Base-by-base conservation (phyloP, 2,113 vertebrate species). In the Ginglymostoma cirratum region DNA sequence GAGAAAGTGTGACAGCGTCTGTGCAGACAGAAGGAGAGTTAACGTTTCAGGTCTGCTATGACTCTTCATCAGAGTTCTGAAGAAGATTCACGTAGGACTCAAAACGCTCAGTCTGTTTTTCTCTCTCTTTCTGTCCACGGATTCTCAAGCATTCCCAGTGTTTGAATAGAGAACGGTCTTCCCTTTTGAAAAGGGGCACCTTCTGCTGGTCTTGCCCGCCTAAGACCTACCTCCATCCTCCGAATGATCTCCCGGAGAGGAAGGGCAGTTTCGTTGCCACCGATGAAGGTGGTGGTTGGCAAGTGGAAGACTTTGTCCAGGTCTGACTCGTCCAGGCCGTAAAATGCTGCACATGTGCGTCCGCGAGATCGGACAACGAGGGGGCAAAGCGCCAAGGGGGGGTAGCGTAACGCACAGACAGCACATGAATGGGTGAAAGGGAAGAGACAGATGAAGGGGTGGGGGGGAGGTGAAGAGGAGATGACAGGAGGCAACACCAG, bases 251-350 rank as follows among this genome's bases (percentile, higher is more conserved):
- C 99, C 42, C 98, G 97, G 52, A 99, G 98, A 0, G 99, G 98
- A 96, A 99, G 97, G 17, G 98, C 97, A 0, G 97, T 98, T 96
- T 99, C 98, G 0, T 97, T 98, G 70, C 99, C 99, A 0, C 99
- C 99, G 8, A 99, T 99, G 97, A 98, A 99, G 2, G 99, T 99
- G 96, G 98, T 99, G 27, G 98, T 99, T 96, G 99, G 99, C 96
- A 99, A 97, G 67, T 98, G 98, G 97, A 99, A 99, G 94, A 99
- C 98, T 96, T 98, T 98, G 98, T 99, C 98, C 30, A 99, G 97
- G 96, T 99, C 98, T 0, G 98, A 97, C 96, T 99, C 98, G 0
- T 98, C 97, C 96, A 99, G 97, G 30, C 99, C 99, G 0, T 99
- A 99, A 97, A 98, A 98, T 89, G 98, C 99, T 99, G 97, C 61